phyloP scores from a whole-genome alignment of 2,113 vertebrate species.

The Poeciliopsis turrubarensis region DNA sequence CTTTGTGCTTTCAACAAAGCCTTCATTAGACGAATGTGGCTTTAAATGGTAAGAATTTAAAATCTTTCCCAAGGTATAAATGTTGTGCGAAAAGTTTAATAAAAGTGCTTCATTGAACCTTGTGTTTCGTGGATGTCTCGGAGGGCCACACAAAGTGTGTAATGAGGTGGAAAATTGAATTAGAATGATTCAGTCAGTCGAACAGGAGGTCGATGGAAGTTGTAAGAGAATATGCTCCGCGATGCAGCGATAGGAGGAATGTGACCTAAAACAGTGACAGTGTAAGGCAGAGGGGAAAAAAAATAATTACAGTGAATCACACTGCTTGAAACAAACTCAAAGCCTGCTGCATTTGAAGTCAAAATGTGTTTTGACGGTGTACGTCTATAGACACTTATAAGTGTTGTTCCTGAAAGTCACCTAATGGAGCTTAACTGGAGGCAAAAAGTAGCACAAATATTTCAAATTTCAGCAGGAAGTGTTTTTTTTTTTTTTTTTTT shows the following conservation, averaged over 20 bases:
- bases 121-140: not conserved
- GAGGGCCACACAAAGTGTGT: too few relatives aligned
- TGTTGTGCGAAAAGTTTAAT: not conserved
- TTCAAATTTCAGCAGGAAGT: not conserved
- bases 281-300: not conserved
- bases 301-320: too few relatives aligned
- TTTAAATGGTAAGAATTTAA: not conserved
- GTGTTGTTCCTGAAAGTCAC: too few relatives aligned
- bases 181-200: not conserved
- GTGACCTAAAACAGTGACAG: constrained; percentile 6
- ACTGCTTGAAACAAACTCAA: too few relatives aligned
- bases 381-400: too few relatives aligned
- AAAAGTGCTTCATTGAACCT: not conserved
- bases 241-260: not conserved
- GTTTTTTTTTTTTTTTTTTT: too few relatives aligned
- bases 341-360: too few relatives aligned
- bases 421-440: too few relatives aligned
- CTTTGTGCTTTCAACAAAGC: not conserved
- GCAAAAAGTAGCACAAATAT: too few relatives aligned
- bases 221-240: not conserved
- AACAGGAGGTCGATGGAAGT: not conserved
- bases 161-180: constrained; percentile 14
- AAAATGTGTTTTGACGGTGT: too few relatives aligned
- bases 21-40: not conserved
- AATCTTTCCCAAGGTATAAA: not conserved